These are phyloP conservation scores for Drosophila rellima DNA, from an alignment of 2,888 invertebrate genomes.

Conservation along the genomic window DNA sequence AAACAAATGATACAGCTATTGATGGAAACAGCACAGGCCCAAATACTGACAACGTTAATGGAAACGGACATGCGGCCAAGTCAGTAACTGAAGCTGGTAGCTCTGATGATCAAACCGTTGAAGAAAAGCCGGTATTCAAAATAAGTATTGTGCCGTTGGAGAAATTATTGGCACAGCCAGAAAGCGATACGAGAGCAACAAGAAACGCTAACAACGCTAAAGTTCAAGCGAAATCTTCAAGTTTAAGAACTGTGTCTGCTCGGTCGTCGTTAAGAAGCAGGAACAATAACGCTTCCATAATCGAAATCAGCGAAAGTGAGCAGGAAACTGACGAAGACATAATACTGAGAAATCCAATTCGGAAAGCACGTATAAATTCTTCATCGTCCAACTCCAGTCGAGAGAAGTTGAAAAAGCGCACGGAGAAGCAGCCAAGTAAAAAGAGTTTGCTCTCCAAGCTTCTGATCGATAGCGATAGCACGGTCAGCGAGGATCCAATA, in stretches of 20 bases:
- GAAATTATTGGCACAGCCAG: constrained; percentile 76
- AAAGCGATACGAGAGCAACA: constrained; percentile 8
- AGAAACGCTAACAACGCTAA: constrained; percentile 15
- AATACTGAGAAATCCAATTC: not conserved
- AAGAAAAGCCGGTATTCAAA: constrained; percentile 59
- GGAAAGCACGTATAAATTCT: constrained; percentile 15
- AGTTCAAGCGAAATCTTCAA: not conserved
- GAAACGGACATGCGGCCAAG: constrained; percentile 17
- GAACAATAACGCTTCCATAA: constrained; percentile 65
- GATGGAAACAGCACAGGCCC: constrained; percentile 20
- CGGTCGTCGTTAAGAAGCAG: constrained; percentile 40
- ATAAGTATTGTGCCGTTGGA: constrained; percentile 82
- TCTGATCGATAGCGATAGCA: constrained; percentile 42
- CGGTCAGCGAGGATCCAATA: constrained; percentile 21
- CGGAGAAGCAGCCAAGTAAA: constrained; percentile 6
- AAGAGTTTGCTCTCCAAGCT: constrained; percentile 47
- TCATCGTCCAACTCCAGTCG: constrained; percentile 12
- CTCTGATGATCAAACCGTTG: constrained; percentile 23
- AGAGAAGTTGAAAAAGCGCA: not conserved
- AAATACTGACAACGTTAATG: constrained; percentile 35
- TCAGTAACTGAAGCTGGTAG: constrained; percentile 25
- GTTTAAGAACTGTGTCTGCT: not conserved
- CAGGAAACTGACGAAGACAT: constrained; percentile 13
- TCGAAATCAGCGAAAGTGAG: constrained; percentile 75
- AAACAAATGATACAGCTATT: constrained; percentile 15